Percentiles rank a stretch among this genome's conserved stretches.
phyloP scores from a whole-genome alignment of 2,797 vertebrate species.

The Chaetodon trifasciatus region DNA sequence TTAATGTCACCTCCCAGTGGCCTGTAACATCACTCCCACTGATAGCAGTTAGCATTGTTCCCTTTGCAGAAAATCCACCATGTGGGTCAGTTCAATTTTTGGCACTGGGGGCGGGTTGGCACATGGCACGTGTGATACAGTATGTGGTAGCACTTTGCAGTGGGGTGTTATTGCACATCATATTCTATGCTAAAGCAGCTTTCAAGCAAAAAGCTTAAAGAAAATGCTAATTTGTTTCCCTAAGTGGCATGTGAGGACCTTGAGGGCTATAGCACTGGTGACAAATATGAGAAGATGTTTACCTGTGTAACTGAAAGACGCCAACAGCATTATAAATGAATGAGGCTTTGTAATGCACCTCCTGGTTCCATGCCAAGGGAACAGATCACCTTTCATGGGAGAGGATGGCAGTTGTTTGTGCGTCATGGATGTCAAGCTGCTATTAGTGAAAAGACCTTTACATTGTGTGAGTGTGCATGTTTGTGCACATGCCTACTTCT shows the following conservation, averaged over 20 bases:
- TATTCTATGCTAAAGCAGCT: conserved; percentile 51
- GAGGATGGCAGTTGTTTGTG: conserved; percentile 67
- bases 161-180: neutral
- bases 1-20: conserved; percentile 45
- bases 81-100: conserved; percentile 45
- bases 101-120: conserved; percentile 19
- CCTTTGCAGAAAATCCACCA: conserved; percentile 24
- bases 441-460: conserved; percentile 57
- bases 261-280: conserved; percentile 43
- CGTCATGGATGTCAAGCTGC: conserved; percentile 44
- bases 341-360: conserved; percentile 84
- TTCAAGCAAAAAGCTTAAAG: conserved; percentile 18
- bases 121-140: conserved; percentile 15
- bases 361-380: conserved; percentile 70
- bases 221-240: conserved; percentile 15
- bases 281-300: conserved; percentile 82
- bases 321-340: conserved; percentile 78
- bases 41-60: conserved; percentile 46
- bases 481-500: conserved; percentile 13
- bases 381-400: conserved; percentile 77
- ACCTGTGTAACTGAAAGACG: conserved; percentile 81
- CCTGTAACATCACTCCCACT: conserved; percentile 55
- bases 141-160: conserved; percentile 1
- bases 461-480: conserved; percentile 29
- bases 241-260: conserved; percentile 46